These are phyloP conservation scores for Lagopus leucura DNA, from an alignment of 2,113 vertebrate genomes.

Conservation along the genomic window DNA sequence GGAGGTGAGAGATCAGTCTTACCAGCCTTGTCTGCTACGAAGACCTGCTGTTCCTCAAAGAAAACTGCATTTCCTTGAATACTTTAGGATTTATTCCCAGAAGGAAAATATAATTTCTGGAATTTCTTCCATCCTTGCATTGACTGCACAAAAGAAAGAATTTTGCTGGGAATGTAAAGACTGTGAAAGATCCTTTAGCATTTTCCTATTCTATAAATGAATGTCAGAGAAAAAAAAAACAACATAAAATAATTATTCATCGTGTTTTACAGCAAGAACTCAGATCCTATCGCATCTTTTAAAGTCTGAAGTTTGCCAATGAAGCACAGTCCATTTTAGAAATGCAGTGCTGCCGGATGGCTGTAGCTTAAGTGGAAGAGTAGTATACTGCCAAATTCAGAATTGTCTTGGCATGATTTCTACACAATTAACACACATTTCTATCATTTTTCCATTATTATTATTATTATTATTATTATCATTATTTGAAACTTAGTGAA, in stretches of 20 bases:
- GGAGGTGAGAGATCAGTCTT: background rate
- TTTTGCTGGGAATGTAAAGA: background rate
- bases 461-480: background rate
- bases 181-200: background rate
- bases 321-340: background rate
- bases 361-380: background rate
- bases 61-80: background rate
- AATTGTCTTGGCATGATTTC: background rate
- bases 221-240: background rate
- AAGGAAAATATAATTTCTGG: background rate
- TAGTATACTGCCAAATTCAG: background rate
- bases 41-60: background rate
- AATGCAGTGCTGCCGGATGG: rapidly evolving
- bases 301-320: background rate
- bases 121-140: background rate
- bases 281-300: background rate
- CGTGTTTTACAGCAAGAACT: background rate
- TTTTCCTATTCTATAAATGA: background rate
- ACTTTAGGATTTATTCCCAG: background rate
- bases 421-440: background rate
- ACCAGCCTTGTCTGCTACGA: background rate
- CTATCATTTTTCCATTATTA: background rate
- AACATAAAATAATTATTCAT: background rate
- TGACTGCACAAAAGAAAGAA: background rate
- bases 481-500: background rate